Base-by-base conservation (phyloP, 2,797 vertebrate species). In the Anomalospiza imberbis region DNA sequence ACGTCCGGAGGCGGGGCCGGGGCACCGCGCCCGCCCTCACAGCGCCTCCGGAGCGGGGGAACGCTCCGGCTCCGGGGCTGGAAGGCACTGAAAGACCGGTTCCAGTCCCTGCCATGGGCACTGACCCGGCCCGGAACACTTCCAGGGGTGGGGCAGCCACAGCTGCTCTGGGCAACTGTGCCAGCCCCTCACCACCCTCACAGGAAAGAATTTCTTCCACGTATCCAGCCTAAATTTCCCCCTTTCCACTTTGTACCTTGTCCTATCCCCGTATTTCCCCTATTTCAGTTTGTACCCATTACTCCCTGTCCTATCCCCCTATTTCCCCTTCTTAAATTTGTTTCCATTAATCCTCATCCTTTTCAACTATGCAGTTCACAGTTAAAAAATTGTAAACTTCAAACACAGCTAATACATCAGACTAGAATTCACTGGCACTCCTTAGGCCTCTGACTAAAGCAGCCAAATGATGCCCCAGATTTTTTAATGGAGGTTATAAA, bases 381-480 rank as follows among this genome's bases (percentile, higher is more conserved):
- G 15, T 48, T 57, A 0, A 58, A 78, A 24, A 77, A 7, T 4
- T 1, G 2, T 14, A 8, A 47, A 47, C 9, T 61, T 61, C 18
- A 38, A 83, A 54, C n/a, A 11, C 26, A 4, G 28, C 3, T 63
- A 32, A 34, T 0, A 9, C 0, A 1, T 25, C 4, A 42, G 28
- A 51, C 24, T 2, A 28, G 38, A 78, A 25, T 5, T 60, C 10
- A 21, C 1, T 0, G 0, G 12, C n/a, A 11, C 5, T 17, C 12
- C 31, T 17, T 4, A 13, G 12, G 26, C 6, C 14, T 45, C 48
- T 3, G 11, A 50, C 14, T 12, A 13, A 51, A 63, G 32, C 32
- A 29, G 53, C 3, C 34, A 34, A 61, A n/a, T 1, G 1, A 66
- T 6, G 32, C 22, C 20, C 14, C 7, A 8, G 1, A 2, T 38